Base-by-base conservation (phyloP, 2,113 vertebrate species). In the Sciurus niger region DNA sequence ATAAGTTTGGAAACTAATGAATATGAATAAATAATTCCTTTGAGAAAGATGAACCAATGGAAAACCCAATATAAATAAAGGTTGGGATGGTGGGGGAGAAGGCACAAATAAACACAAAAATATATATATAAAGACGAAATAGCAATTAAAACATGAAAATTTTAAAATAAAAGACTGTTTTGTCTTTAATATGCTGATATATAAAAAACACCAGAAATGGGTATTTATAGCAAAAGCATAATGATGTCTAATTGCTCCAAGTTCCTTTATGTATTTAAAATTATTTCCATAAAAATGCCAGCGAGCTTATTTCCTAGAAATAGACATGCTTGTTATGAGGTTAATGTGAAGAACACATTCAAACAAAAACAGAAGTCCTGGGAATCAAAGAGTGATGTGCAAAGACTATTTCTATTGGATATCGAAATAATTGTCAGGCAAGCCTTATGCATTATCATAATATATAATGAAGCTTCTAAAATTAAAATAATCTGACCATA, bases 341-440 rank as follows among this genome's bases (percentile, higher is more conserved):
- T 72, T 79, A 58, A 73, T 83, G 34, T 83, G 16, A 65, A 91
- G 76, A 83, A 43, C 16, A 87, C 73, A 28, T 24, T 58, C 4
- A 76, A 53, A 37, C 53, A 65, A 53, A 96, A 96, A 76, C 25
- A 2, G 18, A 83, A 48, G 8, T 11, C 22, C 28, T 1, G 58
- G 46, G 22, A 67, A 51, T 73, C 60, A 48, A 80, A 85, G 30
- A 43, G 6, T 14, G n/a, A 70, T 58, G 9, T 90, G 22, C 51
- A 34, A 25, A 55, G 10, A 4, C 0, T 77, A 83, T 20, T 58
- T 65, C 16, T 20, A 32, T 32, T 67, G 6, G 4, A 86, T 80
- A 34, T 83, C 72, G 86, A 94, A 96, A 72, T 89, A 83, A 65
- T 92, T 94, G 92, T 92, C 48, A 63, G 8, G 11, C 34, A 58